Evolutionary conservation across 2,888 invertebrate genomes (phyloP).

Genomic region (Philhelius pedissequus): DNA sequence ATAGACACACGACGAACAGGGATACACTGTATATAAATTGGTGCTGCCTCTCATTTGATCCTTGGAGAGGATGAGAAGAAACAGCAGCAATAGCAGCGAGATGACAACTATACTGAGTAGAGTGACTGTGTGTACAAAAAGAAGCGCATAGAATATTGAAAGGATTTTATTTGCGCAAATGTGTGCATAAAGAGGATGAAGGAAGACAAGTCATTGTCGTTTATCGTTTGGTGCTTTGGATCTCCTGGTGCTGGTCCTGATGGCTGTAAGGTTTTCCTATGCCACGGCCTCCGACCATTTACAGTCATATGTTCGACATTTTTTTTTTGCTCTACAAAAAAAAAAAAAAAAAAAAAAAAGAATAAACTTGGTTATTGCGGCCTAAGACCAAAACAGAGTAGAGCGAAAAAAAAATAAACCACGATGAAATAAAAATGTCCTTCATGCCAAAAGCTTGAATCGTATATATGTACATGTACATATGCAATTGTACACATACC

Average conservation of each 20-base stretch:
- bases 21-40: not conserved
- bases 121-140: slow-evolving; percentile 11
- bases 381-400: slow-evolving; percentile 10
- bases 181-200: slow-evolving; percentile 67
- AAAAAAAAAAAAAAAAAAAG: not conserved
- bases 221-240: slow-evolving; percentile 42
- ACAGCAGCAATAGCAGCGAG: not conserved
- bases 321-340: not conserved
- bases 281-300: slow-evolving; percentile 23
- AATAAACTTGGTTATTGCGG: slow-evolving; percentile 48
- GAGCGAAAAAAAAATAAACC: not conserved
- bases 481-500: too few relatives aligned
- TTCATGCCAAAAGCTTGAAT: slow-evolving; percentile 24
- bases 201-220: slow-evolving; percentile 62
- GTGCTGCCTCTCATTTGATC: not conserved
- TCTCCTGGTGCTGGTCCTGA: slow-evolving; percentile 15
- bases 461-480: too few relatives aligned
- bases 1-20: slow-evolving; percentile 14
- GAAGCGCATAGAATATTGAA: slow-evolving; percentile 68
- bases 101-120: slow-evolving; percentile 4
- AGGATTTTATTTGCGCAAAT: slow-evolving; percentile 68
- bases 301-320: slow-evolving; percentile 65
- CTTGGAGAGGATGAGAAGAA: not conserved
- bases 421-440: slow-evolving; percentile 31
- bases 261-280: not conserved